Conservation (phyloP, 2,797 vertebrate genomes). For the Characodon lateralis region DNA sequence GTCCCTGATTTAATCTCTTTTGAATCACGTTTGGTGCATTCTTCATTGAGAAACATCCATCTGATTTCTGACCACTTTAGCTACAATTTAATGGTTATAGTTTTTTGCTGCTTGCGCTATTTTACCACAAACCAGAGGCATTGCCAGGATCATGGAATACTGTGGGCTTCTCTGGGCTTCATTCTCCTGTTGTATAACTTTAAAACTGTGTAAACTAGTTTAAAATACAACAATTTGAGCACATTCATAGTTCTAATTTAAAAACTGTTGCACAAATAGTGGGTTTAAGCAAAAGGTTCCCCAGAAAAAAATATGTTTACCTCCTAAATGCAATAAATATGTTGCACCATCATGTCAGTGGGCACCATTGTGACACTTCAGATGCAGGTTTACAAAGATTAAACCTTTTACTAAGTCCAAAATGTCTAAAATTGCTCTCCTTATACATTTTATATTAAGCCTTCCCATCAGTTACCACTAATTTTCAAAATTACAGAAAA, state of each 20-base stretch:
- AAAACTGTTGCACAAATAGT: not conserved
- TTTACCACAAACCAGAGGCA: not conserved
- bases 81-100: not conserved
- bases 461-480: not conserved
- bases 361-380: not conserved
- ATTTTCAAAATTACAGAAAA: not conserved
- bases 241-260: not conserved
- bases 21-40: conserved; percentile 59
- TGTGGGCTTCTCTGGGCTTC: not conserved
- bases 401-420: not conserved
- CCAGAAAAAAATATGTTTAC: not conserved
- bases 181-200: not conserved
- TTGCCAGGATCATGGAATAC: not conserved
- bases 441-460: not conserved
- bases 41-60: conserved; percentile 24
- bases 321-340: not conserved
- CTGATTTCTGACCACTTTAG: conserved; percentile 13
- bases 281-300: not conserved
- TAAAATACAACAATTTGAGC: too few species aligned
- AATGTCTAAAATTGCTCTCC: not conserved
- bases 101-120: not conserved
- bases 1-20: conserved; percentile 53
- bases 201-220: not conserved
- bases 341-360: not conserved
- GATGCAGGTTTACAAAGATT: not conserved